phyloP scores from a whole-genome alignment of 2,888 invertebrate species.

The Elaeidobius kamerunicus region DNA sequence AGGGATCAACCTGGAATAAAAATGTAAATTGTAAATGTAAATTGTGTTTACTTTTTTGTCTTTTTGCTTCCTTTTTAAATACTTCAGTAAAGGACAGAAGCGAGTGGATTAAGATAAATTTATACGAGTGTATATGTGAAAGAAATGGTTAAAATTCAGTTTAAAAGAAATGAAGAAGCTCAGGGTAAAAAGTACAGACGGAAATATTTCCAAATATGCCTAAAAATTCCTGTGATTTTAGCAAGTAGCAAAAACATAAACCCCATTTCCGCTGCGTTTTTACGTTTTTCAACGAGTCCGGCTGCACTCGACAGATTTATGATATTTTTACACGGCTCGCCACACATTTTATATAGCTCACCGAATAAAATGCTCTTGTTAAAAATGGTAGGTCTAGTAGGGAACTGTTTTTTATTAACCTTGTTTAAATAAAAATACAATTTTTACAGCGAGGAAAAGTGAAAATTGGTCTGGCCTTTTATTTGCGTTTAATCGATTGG shows the following conservation, averaged over 20 bases:
- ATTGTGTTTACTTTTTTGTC: too few species aligned
- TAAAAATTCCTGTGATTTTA: constrained; percentile 1
- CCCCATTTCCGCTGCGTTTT: constrained; percentile 1
- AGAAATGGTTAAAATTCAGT: too few species aligned
- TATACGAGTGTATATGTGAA: too few species aligned
- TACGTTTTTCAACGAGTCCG: not conserved
- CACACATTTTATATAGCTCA: constrained; percentile 3
- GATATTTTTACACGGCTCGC: constrained; percentile 3
- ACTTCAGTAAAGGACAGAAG: too few species aligned
- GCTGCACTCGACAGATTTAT: constrained; percentile 2
- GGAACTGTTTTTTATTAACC: not conserved
- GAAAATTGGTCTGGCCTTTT: too few species aligned
- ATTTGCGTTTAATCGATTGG: too few species aligned
- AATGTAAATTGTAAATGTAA: too few species aligned
- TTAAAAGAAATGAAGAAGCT: not conserved
- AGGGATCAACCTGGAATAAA: not conserved
- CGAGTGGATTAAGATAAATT: too few species aligned
- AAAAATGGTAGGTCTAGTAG: not conserved
- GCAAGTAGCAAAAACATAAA: constrained; percentile 3
- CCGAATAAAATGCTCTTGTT: constrained; percentile 2
- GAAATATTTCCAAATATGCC: not conserved
- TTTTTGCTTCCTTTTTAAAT: too few species aligned
- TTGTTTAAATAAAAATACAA: too few species aligned
- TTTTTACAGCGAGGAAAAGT: too few species aligned
- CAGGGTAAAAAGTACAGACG: not conserved